These are phyloP conservation scores for Tinea semifulvella DNA, from an alignment of 2,888 invertebrate species.

Conservation along the genomic window DNA sequence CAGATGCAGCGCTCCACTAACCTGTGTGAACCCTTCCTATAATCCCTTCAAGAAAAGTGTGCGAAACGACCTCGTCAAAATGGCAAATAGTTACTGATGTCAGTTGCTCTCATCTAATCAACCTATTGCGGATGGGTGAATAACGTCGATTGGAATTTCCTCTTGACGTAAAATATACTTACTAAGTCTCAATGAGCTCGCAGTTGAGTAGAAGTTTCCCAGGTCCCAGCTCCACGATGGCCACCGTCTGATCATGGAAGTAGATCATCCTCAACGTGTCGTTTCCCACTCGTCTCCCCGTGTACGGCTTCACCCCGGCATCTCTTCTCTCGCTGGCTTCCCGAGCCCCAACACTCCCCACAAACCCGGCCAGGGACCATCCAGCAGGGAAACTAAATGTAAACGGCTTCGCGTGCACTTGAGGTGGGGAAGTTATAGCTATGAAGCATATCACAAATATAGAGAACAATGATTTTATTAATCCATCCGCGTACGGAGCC, in stretches of 20 bases:
- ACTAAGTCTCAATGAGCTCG: conserved; percentile 88
- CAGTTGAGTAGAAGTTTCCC: conserved; percentile 78
- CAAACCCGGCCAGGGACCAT: conserved; percentile 55
- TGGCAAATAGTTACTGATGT: no score
- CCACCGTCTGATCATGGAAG: conserved; percentile 83
- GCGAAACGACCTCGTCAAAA: no score
- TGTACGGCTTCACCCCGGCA: conserved; percentile 66
- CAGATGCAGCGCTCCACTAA: no score
- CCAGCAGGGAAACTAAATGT: conserved; percentile 55
- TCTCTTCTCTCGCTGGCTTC: conserved; percentile 39
- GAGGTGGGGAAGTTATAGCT: conserved; percentile 51
- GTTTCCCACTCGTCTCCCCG: conserved; percentile 70
- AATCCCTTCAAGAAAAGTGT: no score
- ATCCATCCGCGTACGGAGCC: conserved; percentile 48
- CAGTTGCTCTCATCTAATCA: no score
- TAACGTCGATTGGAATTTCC: no score
- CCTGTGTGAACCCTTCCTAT: no score
- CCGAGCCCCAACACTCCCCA: conserved; percentile 45
- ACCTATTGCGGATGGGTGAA: no score
- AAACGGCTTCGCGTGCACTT: conserved; percentile 57
- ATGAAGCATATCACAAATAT: conserved; percentile 52
- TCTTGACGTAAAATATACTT: conserved; percentile 55
- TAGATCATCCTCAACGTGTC: conserved; percentile 80
- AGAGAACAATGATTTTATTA: conserved; percentile 50
- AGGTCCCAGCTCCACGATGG: conserved; percentile 79